These are phyloP conservation scores for Gymnoscopelus microlampas DNA, from an alignment of 2,797 vertebrate genomes.

Conservation along the genomic window DNA sequence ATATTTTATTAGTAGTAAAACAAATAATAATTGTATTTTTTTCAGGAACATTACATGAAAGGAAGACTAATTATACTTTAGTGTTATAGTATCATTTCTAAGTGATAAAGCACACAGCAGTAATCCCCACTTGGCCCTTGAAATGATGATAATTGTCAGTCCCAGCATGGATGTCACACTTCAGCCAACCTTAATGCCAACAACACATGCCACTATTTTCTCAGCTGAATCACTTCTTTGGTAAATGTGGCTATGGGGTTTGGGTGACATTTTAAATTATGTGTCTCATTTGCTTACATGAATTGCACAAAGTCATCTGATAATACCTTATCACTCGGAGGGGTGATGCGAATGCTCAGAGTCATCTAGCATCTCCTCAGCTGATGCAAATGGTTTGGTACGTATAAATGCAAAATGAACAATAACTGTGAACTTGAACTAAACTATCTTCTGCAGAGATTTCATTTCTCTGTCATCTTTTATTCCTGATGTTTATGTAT, in stretches of 20 bases:
- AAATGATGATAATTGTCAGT: slow-evolving; percentile 49
- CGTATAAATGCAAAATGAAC: slow-evolving; percentile 24
- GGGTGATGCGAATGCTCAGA: slow-evolving; percentile 62
- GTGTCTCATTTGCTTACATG: slow-evolving; percentile 64
- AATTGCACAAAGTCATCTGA: slow-evolving; percentile 69
- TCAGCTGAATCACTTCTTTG: slow-evolving; percentile 44
- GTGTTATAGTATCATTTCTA: slow-evolving; percentile 19
- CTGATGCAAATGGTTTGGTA: slow-evolving; percentile 36
- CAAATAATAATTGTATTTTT: no score
- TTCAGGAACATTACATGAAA: slow-evolving; percentile 11
- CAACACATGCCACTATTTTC: slow-evolving; percentile 53
- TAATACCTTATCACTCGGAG: slow-evolving; percentile 54
- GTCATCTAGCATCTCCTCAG: slow-evolving; percentile 43
- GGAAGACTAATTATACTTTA: slow-evolving; percentile 29
- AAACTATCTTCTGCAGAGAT: slow-evolving; percentile 23
- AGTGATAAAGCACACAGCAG: slow-evolving; percentile 22
- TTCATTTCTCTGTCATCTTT: neutral
- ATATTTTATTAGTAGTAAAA: no score
- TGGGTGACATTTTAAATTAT: slow-evolving; percentile 59
- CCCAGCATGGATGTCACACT: slow-evolving; percentile 35
- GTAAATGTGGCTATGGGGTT: slow-evolving; percentile 24
- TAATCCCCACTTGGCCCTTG: slow-evolving; percentile 32
- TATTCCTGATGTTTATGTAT: slow-evolving; percentile 6
- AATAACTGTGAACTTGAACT: slow-evolving; percentile 27
- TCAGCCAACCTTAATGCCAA: slow-evolving; percentile 40